Percentiles rank a stretch among this genome's conserved stretches.
phyloP scores from a whole-genome alignment of 2,797 vertebrate genomes.

The Vireo griseus region DNA sequence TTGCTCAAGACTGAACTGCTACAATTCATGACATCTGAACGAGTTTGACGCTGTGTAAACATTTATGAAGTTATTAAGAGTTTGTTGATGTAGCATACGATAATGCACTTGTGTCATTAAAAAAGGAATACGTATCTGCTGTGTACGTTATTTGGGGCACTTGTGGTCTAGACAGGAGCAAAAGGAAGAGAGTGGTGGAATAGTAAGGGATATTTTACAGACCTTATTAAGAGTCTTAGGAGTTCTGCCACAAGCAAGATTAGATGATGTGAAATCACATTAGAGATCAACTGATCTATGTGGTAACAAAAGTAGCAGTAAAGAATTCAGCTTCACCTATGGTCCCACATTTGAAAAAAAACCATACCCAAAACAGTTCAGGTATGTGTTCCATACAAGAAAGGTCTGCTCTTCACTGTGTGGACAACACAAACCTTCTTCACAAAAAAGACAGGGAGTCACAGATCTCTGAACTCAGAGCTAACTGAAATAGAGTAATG shows the following conservation, averaged over 20 bases:
- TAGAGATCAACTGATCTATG: not conserved
- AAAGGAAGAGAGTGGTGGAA: not conserved
- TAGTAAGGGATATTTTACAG: not conserved
- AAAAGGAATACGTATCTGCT: not conserved
- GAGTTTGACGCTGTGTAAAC: not conserved
- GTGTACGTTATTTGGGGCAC: not conserved
- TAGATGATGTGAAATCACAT: not conserved
- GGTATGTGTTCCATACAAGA: not conserved
- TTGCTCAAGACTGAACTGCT: not conserved
- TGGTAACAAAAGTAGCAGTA: not conserved
- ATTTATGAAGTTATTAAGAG: not conserved
- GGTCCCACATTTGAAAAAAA: not conserved
- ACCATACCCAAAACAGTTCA: not conserved
- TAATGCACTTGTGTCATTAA: not conserved
- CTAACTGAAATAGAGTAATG: not conserved
- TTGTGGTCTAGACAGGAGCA: not conserved
- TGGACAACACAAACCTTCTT: not conserved
- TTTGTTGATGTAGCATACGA: not conserved
- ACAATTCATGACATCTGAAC: not conserved
- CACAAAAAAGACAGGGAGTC: not conserved
- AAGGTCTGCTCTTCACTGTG: not conserved
- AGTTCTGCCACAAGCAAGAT: not conserved
- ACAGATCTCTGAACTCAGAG: not conserved
- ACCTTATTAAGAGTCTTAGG: not conserved
- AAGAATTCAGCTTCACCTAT: not conserved